Evolutionary conservation across 2,797 vertebrate species (phyloP).

Genomic region (Pantherophis vulpinus): DNA sequence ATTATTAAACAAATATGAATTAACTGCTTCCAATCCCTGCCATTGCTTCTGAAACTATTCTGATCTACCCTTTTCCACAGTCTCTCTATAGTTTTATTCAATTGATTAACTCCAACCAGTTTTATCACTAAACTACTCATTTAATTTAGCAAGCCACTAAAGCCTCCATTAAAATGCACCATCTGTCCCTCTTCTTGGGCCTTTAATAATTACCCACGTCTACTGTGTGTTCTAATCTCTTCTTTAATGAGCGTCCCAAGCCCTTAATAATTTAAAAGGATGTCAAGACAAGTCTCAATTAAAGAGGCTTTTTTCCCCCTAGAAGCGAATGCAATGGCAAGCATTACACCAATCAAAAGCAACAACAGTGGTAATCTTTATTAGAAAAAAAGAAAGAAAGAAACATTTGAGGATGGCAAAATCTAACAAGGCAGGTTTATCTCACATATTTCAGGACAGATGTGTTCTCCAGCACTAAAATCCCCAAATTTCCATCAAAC

Average conservation of each 20-base stretch:
- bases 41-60: slow-evolving; percentile 58
- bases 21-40: slow-evolving; percentile 31
- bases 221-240: slow-evolving; percentile 62
- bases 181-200: slow-evolving; percentile 43
- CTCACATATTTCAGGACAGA: neutral
- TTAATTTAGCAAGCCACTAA: slow-evolving; percentile 68
- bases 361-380: slow-evolving; percentile 42
- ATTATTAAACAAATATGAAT: slow-evolving; percentile 60
- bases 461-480: neutral
- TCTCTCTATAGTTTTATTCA: slow-evolving; percentile 58
- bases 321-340: slow-evolving; percentile 46
- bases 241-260: slow-evolving; percentile 58
- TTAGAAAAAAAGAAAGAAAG: neutral
- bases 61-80: slow-evolving; percentile 51
- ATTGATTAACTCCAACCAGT: slow-evolving; percentile 58
- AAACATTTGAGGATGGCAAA: neutral
- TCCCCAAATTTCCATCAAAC: neutral
- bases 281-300: slow-evolving; percentile 58
- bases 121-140: slow-evolving; percentile 62
- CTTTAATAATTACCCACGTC: slow-evolving; percentile 60
- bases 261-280: slow-evolving; percentile 64
- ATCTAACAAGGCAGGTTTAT: neutral
- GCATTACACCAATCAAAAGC: slow-evolving; percentile 49
- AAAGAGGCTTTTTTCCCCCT: slow-evolving; percentile 42
- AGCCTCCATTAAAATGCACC: slow-evolving; percentile 61